Evolutionary conservation across 2,888 invertebrate genomes (phyloP).

Genomic region (Oxyscelio sp.): DNA sequence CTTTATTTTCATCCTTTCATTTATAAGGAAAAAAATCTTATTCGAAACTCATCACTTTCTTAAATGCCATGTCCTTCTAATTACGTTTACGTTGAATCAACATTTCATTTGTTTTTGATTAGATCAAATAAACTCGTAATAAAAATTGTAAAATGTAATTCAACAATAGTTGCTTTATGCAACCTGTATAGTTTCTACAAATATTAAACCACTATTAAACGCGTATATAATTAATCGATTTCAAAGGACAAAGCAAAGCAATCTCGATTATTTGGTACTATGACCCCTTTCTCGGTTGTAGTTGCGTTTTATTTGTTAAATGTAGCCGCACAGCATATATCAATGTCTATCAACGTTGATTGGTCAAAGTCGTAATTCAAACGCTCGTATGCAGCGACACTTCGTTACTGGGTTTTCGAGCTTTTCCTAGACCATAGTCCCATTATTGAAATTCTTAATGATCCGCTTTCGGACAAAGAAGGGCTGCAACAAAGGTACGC

Average conservation of each 20-base stretch:
- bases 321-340: conserved; percentile 26
- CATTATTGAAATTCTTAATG: conserved; percentile 29
- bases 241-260: conserved; percentile 60
- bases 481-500: background rate
- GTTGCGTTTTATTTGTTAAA: conserved; percentile 49
- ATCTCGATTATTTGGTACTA: conserved; percentile 48
- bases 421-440: background rate
- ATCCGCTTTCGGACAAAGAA: conserved; percentile 26
- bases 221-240: conserved; percentile 41
- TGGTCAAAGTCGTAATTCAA: conserved; percentile 58
- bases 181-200: conserved; percentile 30
- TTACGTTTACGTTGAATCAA: background rate
- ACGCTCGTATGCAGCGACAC: conserved; percentile 6
- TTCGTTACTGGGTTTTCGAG: conserved; percentile 12
- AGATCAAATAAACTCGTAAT: background rate
- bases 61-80: too few species aligned
- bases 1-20: too few species aligned
- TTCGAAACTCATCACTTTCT: too few species aligned
- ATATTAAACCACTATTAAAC: conserved; percentile 51
- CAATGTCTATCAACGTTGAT: conserved; percentile 49
- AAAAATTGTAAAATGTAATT: conserved; percentile 5
- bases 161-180: background rate
- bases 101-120: background rate
- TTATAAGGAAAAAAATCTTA: too few species aligned
- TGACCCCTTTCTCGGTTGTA: conserved; percentile 34